Base-by-base conservation (phyloP, 2,113 vertebrate species). In the Limanda limanda region DNA sequence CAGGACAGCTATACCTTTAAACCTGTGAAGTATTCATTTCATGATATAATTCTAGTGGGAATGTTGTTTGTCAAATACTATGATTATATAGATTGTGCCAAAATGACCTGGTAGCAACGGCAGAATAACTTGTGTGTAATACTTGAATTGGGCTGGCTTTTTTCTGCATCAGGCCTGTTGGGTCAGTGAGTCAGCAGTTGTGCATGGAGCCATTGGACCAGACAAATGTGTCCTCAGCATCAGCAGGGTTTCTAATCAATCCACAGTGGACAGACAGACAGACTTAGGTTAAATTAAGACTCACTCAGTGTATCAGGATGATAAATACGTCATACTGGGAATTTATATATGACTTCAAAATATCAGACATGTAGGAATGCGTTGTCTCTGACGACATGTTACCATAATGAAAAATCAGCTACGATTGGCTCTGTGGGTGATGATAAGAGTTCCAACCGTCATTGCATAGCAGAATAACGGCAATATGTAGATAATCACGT, bases 141-240 rank as follows among this genome's bases (percentile, higher is more conserved):
- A 37, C 15, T 64, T 57, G n/a, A 47, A 59, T 12, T 35, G 56
- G 21, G 66, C 52, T 71, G 62, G 14, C 2, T 37, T 76, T 79
- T 31, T 6, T 77, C 25, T 76, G 57, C 68, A 25, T 25, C 57
- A 51, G 8, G 75, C 47, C 73, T 64, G 58, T 77, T 76, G 73
- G 71, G 54, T 66, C 68, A 69, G 67, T 86, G 85, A 87, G 31
- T 88, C 87, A 90, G 88, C 84, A 93, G 82, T 80, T 86, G 84
- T 69, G 70, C 56, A 40, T 61, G 67, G 79, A 79, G 79, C 66
- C 78, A 79, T 71, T 52, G 62, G 56, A 61, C 69, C 52, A 65
- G 66, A 82, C 80, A 60, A 79, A 69, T 80, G 73, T 82, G 72
- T 83, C 40, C 3, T 2, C 40, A 42, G 40, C 40, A 40, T 10